A percentile compares a stretch with the other conserved stretches of the same genome.
Conservation (phyloP, 2,113 vertebrate genomes). For the Tragelaphus imberbis region DNA sequence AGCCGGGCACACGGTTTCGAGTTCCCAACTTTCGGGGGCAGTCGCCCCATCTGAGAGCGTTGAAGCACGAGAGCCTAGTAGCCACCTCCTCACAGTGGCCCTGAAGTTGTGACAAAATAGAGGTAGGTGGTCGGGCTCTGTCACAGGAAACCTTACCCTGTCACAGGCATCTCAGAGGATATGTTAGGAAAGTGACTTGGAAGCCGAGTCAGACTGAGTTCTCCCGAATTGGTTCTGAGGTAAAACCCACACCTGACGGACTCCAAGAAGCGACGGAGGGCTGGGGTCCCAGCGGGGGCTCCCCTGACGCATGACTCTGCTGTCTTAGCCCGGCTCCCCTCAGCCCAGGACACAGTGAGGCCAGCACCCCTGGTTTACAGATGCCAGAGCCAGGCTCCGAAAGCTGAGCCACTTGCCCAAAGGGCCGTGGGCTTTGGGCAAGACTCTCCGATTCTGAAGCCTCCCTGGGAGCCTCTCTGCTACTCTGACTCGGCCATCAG, state of each 20-base stretch:
- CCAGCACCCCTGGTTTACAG: fast-evolving
- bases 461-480: not conserved
- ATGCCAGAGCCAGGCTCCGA: not conserved
- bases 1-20: not conserved
- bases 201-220: not conserved
- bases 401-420: not conserved
- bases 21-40: not conserved
- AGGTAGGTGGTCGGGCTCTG: not conserved
- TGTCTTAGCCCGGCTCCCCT: fast-evolving
- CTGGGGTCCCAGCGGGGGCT: fast-evolving
- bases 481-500: fast-evolving
- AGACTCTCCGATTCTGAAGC: fast-evolving
- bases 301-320: not conserved
- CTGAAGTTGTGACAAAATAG: not conserved
- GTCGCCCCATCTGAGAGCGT: too few relatives aligned
- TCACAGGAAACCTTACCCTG: not conserved
- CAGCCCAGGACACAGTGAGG: fast-evolving
- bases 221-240: not conserved
- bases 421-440: fast-evolving
- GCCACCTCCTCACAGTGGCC: fast-evolving
- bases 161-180: not conserved
- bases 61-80: fast-evolving
- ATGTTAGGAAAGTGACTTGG: not conserved
- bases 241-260: not conserved
- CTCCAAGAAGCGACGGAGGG: fast-evolving